These are phyloP conservation scores for Brachionus plicatilis DNA, from an alignment of 1,140 invertebrate genomes.

Conservation along the genomic window DNA sequence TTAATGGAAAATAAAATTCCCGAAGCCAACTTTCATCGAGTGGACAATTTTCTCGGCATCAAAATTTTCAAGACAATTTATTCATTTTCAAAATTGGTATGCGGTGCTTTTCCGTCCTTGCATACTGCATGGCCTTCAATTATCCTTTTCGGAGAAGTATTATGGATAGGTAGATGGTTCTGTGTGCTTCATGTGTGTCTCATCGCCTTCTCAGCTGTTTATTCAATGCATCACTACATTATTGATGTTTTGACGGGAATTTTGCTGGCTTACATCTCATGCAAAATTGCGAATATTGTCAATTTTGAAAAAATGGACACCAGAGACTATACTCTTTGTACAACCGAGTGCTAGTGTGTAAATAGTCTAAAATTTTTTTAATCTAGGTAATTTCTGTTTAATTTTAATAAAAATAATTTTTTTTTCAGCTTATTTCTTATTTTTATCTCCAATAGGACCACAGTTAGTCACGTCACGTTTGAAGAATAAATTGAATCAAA, in stretches of 20 bases:
- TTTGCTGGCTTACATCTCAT: not conserved
- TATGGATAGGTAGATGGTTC: not conserved
- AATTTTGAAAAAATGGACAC: not conserved
- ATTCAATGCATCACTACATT: not conserved
- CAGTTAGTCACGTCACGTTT: too few relatives aligned
- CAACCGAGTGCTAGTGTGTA: not conserved
- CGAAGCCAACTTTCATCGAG: slow-evolving; percentile 1
- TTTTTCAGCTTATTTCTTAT: too few relatives aligned
- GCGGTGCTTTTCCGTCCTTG: slow-evolving; percentile 7
- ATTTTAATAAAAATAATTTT: too few relatives aligned
- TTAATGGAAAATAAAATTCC: not conserved
- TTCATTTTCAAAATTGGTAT: not conserved
- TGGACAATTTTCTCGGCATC: not conserved
- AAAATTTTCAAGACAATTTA: not conserved
- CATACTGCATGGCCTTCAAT: slow-evolving; percentile 3
- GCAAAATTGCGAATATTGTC: not conserved
- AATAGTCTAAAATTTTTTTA: not conserved
- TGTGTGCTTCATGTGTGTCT: not conserved
- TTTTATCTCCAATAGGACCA: too few relatives aligned
- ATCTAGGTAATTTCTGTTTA: too few relatives aligned
- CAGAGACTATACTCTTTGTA: not conserved
- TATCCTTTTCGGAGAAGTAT: not conserved
- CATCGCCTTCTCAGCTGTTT: not conserved
- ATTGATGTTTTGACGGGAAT: not conserved
- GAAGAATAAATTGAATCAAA: too few relatives aligned